Base-by-base conservation (phyloP, 2,888 invertebrate species). In the Tipula helvola region DNA sequence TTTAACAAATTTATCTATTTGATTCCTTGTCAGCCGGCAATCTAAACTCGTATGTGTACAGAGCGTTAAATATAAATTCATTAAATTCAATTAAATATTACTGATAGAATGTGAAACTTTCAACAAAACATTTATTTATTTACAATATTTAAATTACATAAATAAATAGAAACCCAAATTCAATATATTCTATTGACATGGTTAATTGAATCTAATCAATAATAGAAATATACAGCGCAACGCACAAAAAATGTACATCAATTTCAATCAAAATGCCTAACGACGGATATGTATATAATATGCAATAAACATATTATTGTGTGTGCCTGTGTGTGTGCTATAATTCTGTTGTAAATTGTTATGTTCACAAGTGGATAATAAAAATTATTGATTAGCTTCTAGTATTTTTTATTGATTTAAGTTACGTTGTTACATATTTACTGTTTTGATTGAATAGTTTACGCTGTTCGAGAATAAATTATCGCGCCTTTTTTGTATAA, bases 141-240 rank as follows among this genome's bases (percentile, higher is more conserved):
- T 71, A 71, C 28, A 71, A 71, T 71, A 28, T 71, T 71, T 71
- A 71, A 71, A 71, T 71, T 28, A 71, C 28, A 71, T 71, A 71
- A 71, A 16, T 57, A 57, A 57, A 71, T 71, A 28, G 18, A 28
- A 28, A 71, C 28, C 71, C 71, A 28, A 71, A 71, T 71, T 28
- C 10, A 71, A 28, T 71, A 71, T 28, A 28, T 28, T 71, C 28
- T 71, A 71, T 71, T 71, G 71, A 71, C 71, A 71, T 71, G 71
- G 71, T 71, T 71, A 71, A 71, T 71, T 71, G 71, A 71, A 71
- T 71, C 71, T 71, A 71, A 71, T 71, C 71, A 71, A 71, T 71
- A 71, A 28, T 28, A 71, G 71, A 71, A 71, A 71, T 71, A 71
- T 28, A 71, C 57, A 57, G 18, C 57, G 28, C 28, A 71, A 52